These are phyloP conservation scores for Neotoma lepida DNA, from an alignment of 2,113 vertebrate genomes.

Conservation along the genomic window DNA sequence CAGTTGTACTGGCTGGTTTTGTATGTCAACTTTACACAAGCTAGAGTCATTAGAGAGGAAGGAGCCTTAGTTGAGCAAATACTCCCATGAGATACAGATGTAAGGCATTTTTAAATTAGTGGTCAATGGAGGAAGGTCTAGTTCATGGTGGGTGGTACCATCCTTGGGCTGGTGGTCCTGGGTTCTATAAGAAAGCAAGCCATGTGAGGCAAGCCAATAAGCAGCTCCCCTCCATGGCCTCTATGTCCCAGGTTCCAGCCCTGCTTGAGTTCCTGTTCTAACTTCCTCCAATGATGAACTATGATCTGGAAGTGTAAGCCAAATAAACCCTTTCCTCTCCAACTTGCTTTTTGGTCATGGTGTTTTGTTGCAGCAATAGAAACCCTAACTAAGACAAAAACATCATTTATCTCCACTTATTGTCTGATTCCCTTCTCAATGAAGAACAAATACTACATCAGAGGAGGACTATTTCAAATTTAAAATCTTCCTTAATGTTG, in stretches of 20 bases:
- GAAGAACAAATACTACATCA: not conserved
- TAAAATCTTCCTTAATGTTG: not conserved
- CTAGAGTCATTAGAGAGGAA: not conserved
- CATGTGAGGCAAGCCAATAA: not conserved
- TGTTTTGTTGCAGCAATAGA: not conserved
- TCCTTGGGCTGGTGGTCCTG: not conserved
- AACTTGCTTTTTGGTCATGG: not conserved
- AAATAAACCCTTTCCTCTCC: not conserved
- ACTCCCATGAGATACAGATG: not conserved
- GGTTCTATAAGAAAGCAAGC: not conserved
- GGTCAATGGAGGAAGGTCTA: not conserved
- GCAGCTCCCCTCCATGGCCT: not conserved
- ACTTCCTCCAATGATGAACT: not conserved
- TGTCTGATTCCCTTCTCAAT: not conserved
- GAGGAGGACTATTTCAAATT: accelerated
- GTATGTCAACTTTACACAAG: not conserved
- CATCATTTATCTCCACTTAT: not conserved
- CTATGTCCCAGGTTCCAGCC: no score
- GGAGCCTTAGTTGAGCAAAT: not conserved
- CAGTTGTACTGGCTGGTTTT: not conserved
- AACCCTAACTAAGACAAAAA: not conserved
- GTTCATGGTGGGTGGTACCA: not conserved
- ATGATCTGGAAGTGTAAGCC: not conserved
- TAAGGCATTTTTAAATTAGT: not conserved
- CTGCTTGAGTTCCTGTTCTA: not conserved